Base-by-base conservation (phyloP, 2,113 vertebrate genomes). In the Aythya baeri region DNA sequence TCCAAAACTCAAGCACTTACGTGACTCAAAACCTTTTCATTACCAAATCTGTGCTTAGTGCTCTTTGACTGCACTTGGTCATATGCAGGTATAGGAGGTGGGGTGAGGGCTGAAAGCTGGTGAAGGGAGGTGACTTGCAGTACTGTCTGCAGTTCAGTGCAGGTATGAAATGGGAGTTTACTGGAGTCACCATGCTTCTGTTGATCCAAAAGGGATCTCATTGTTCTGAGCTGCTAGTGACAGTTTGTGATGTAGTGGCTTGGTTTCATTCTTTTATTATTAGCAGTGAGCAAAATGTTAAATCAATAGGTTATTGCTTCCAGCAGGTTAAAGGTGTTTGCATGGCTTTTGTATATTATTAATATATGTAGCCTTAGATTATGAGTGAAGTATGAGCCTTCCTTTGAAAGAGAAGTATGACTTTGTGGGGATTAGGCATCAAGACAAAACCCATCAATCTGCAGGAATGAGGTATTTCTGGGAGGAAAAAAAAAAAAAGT, bases 291-390 rank as follows among this genome's bases (percentile, higher is more conserved):
- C 23, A 76, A 95, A 88, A 94, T 79, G 70, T 65, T 78, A 84
- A 96, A 95, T 89, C 66, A 57, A 82, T 87, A 89, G 44, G 26
- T 79, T 89, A 41, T 89, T 70, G 49, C 75, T 93, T 79, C 63
- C 59, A 93, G 78, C 27, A 58, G 82, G 44, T 74, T 63, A 80
- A 86, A 79, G 49, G 13, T 38, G 87, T 96, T 79, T 87, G 22
- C 62, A 44, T 75, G 70, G 52, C n/a, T 95, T 95, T 92, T 78
- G 25, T 72, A 78, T 87, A 49, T 65, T 73, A 63, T 76, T 89
- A 81, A 93, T 82, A 68, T 31, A 36, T 50, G 41, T 55, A 72
- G 26, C 23, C 49, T 68, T 85, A 54, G 57, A 59, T 89, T 87
- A 41, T n/a, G 46, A 63, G 23, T 80, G 89, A 92, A 86, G 43